phyloP scores from a whole-genome alignment of 2,113 vertebrate genomes.

The Campylorhamphus procurvoides region DNA sequence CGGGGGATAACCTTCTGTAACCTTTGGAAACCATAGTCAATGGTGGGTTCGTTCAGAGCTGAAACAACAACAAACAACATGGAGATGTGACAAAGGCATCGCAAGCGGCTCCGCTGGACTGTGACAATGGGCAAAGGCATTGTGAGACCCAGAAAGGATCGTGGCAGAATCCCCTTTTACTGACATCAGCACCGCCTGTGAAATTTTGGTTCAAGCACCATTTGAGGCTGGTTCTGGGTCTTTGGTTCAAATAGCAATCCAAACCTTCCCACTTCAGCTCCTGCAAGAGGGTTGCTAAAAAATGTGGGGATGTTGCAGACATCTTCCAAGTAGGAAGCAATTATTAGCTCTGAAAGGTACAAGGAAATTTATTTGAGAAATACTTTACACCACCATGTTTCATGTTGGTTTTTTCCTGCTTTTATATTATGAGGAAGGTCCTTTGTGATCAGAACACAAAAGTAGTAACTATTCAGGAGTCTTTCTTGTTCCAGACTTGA shows the following conservation, averaged over 20 bases:
- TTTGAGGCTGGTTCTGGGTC: neutral
- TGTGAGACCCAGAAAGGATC: neutral
- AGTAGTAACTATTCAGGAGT: neutral
- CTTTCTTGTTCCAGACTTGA: neutral
- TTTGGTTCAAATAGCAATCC: neutral
- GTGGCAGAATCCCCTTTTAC: neutral
- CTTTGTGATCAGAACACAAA: neutral
- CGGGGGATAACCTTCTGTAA: conserved; percentile 87
- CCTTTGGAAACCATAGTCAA: conserved; percentile 95
- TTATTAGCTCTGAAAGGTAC: neutral
- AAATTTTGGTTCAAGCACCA: neutral
- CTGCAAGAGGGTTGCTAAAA: neutral
- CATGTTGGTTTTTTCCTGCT: neutral
- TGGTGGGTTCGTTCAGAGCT: conserved; percentile 96
- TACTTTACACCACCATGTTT: neutral
- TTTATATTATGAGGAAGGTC: neutral
- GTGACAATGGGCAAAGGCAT: neutral
- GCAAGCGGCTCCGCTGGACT: neutral
- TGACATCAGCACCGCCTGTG: neutral
- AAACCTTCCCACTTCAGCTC: neutral
- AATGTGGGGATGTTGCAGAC: neutral
- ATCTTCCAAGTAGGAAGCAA: neutral
- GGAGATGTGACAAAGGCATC: conserved; percentile 18
- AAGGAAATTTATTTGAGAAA: neutral
- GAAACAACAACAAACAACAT: conserved; percentile 67